phyloP scores from a whole-genome alignment of 2,797 vertebrate species.

The Epinephelus awoara region DNA sequence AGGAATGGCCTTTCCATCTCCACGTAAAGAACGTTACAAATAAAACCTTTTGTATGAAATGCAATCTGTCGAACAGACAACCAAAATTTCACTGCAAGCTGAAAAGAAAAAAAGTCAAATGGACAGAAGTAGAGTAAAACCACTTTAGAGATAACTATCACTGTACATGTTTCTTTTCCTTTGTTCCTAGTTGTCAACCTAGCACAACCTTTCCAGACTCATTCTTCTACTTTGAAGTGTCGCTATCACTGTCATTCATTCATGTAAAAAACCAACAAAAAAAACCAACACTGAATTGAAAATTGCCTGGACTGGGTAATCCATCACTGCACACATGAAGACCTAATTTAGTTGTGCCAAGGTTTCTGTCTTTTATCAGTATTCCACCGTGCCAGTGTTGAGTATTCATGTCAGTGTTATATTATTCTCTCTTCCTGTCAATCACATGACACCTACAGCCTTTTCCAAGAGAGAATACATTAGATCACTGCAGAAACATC shows the following conservation, averaged over 20 bases:
- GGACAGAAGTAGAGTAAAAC: not conserved
- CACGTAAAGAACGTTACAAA: not conserved
- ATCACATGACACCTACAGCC: conserved; percentile 29
- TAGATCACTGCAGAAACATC: conserved; percentile 3
- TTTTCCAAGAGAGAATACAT: conserved; percentile 29
- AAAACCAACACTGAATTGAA: not conserved
- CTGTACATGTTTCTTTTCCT: not conserved
- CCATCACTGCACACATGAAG: conserved; percentile 41
- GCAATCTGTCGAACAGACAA: not conserved
- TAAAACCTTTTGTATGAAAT: not conserved
- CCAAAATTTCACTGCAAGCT: not conserved
- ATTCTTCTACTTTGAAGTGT: not conserved
- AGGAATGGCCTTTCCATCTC: too few relatives aligned
- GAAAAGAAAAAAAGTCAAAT: too few relatives aligned
- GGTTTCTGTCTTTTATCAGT: conserved; percentile 34
- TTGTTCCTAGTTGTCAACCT: conserved; percentile 9
- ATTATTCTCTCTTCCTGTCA: conserved; percentile 43
- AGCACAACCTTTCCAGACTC: not conserved
- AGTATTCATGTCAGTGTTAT: conserved; percentile 33
- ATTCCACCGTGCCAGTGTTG: conserved; percentile 22
- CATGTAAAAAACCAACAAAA: conserved; percentile 16
- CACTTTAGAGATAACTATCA: not conserved
- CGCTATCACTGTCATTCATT: conserved; percentile 1
- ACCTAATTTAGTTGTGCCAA: conserved; percentile 30
- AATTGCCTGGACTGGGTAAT: conserved; percentile 25